These are phyloP conservation scores for Caenorhabditis japonica DNA, from an alignment of 2,888 invertebrate species.

Conservation along the genomic window DNA sequence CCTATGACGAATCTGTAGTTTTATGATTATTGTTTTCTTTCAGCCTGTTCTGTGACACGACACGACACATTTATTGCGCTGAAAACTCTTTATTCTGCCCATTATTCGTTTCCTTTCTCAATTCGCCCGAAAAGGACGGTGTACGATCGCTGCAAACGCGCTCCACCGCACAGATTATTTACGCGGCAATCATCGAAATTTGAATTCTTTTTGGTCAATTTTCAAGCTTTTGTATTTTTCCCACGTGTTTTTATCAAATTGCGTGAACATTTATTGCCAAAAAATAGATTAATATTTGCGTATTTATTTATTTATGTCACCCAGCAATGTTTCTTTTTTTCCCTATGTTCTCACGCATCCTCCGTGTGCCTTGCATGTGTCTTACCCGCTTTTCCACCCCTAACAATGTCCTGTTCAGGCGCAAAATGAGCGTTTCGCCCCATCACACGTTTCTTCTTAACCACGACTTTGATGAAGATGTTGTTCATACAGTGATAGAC, in stretches of 20 bases:
- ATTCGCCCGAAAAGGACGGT: no score
- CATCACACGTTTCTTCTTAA: no score
- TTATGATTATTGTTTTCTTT: slow-evolving; percentile 23
- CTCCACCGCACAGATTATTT: slow-evolving; percentile 20
- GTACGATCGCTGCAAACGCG: slow-evolving; percentile 23
- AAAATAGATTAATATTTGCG: no score
- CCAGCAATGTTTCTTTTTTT: not conserved
- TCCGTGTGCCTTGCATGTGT: slow-evolving; percentile 33
- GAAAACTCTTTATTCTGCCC: not conserved
- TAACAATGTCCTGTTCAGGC: slow-evolving; percentile 30
- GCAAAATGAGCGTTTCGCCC: slow-evolving; percentile 23
- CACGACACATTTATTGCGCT: slow-evolving; percentile 5
- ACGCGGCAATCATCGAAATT: slow-evolving; percentile 19
- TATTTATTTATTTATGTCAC: not conserved
- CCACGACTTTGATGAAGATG: slow-evolving; percentile 18
- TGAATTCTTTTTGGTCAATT: slow-evolving; percentile 2
- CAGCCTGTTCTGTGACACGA: not conserved
- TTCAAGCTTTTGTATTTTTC: not conserved
- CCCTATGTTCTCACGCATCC: not conserved
- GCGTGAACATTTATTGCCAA: no score
- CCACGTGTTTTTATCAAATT: no score
- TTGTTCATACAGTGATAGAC: slow-evolving; percentile 14
- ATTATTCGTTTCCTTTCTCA: no score
- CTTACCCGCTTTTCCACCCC: slow-evolving; percentile 5
- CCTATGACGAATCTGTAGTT: slow-evolving; percentile 30